A percentile compares a stretch with the other conserved stretches of the same genome.
These are phyloP conservation scores for Trissolcus japonicus DNA, from an alignment of 2,888 invertebrate genomes.

Conservation along the genomic window DNA sequence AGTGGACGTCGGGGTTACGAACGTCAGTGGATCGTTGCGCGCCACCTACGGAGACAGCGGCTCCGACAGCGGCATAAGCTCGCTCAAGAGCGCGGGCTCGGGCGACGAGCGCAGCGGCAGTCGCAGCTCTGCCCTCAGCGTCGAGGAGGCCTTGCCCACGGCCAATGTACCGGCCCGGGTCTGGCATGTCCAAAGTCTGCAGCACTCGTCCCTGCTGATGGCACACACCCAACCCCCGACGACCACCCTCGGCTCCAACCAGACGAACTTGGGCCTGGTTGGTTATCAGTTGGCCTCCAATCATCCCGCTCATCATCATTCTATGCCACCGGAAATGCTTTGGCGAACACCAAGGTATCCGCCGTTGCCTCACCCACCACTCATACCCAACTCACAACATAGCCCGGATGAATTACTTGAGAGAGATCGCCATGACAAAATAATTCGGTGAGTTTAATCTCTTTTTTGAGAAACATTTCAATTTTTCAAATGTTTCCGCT, in stretches of 20 bases:
- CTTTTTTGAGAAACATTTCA: too few species aligned
- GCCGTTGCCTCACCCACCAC: slow-evolving; percentile 78
- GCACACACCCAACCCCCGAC: slow-evolving; percentile 77
- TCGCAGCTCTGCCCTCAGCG: slow-evolving; percentile 85
- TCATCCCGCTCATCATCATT: slow-evolving; percentile 64
- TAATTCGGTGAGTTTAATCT: slow-evolving; percentile 82
- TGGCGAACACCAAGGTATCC: slow-evolving; percentile 77
- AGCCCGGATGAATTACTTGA: slow-evolving; percentile 78
- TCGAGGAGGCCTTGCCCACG: slow-evolving; percentile 81
- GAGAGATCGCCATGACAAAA: slow-evolving; percentile 83
- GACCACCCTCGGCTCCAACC: slow-evolving; percentile 64
- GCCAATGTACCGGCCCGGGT: slow-evolving; percentile 69
- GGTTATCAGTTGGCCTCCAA: slow-evolving; percentile 65
- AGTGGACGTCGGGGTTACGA: slow-evolving; percentile 66
- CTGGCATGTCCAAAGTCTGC: slow-evolving; percentile 80
- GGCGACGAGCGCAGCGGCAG: slow-evolving; percentile 87
- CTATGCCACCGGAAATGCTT: slow-evolving; percentile 72
- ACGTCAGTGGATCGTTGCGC: slow-evolving; percentile 73
- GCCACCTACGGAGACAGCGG: slow-evolving; percentile 78
- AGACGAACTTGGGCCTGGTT: slow-evolving; percentile 68
- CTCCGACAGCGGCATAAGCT: slow-evolving; percentile 85
- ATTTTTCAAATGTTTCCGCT: too few species aligned
- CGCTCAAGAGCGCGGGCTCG: slow-evolving; percentile 83
- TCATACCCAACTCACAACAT: slow-evolving; percentile 75
- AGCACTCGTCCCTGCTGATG: slow-evolving; percentile 80